phyloP scores from a whole-genome alignment of 2,797 vertebrate species.

The Enteromius anoplus region DNA sequence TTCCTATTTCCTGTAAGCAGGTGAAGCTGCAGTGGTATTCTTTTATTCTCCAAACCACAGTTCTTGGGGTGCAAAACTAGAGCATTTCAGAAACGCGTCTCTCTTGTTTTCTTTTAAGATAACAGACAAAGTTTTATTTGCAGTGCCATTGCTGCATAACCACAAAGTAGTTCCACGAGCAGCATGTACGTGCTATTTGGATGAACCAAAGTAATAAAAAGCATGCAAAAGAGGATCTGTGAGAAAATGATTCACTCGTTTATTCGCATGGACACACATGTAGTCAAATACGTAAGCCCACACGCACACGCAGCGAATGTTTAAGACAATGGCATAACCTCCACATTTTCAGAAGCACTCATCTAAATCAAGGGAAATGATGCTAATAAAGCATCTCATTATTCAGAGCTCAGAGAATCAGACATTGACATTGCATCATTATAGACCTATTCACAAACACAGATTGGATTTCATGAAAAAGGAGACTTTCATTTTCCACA shows the following conservation, averaged over 20 bases:
- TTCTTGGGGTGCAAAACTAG: conserved; percentile 56
- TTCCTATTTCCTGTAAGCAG: conserved; percentile 78
- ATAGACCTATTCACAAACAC: conserved; percentile 76
- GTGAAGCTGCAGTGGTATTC: conserved; percentile 65
- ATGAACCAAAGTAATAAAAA: conserved; percentile 35
- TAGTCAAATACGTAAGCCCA: conserved; percentile 45
- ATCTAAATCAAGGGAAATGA: conserved; percentile 83
- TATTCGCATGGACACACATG: conserved; percentile 52
- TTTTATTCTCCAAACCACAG: conserved; percentile 71
- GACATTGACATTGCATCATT: conserved; percentile 76
- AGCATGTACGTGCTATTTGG: conserved; percentile 25
- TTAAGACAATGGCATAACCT: conserved; percentile 70
- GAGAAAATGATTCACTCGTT: conserved; percentile 31
- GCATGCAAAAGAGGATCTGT: conserved; percentile 33
- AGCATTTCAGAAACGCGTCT: conserved; percentile 45
- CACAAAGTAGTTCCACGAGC: background rate
- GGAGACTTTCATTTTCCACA: conserved; percentile 67
- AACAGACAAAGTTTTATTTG: conserved; percentile 47
- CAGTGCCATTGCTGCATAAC: conserved; percentile 23
- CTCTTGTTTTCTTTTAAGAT: conserved; percentile 41
- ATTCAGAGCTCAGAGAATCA: conserved; percentile 76
- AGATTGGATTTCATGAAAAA: conserved; percentile 73
- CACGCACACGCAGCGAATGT: conserved; percentile 39
- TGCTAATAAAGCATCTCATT: conserved; percentile 79
- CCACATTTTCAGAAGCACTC: conserved; percentile 77